phyloP scores from a whole-genome alignment of 2,888 invertebrate species.

The Coecobrya sp. region DNA sequence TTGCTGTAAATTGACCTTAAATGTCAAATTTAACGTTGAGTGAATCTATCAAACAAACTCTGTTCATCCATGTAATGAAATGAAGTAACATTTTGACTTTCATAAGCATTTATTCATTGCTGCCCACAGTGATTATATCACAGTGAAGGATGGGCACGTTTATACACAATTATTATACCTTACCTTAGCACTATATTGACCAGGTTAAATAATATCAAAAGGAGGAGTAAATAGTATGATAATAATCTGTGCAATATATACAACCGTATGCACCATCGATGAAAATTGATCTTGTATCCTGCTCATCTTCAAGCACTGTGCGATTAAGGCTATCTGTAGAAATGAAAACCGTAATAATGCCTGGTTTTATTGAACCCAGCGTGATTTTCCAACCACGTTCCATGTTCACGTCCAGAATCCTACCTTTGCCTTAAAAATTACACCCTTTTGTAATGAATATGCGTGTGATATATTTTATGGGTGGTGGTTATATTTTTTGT shows the following conservation, averaged over 20 bases:
- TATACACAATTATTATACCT: background rate
- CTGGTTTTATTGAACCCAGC: background rate
- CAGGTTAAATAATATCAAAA: no score
- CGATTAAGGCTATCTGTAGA: background rate
- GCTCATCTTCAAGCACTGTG: background rate
- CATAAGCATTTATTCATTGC: no score
- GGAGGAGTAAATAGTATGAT: no score
- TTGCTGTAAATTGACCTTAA: constrained; percentile 25
- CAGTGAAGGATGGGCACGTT: background rate
- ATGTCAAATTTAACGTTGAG: background rate
- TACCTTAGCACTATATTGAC: no score
- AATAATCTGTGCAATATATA: background rate
- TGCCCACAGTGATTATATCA: background rate
- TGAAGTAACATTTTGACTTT: background rate
- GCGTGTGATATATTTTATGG: background rate
- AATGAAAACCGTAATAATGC: background rate
- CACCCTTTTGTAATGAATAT: background rate
- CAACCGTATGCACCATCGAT: no score
- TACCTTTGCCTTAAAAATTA: background rate
- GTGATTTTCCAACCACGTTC: background rate
- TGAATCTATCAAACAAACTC: background rate
- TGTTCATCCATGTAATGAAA: background rate
- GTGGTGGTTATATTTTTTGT: background rate
- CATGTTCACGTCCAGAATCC: background rate
- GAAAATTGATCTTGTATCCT: background rate